A percentile compares a stretch with the other conserved stretches of the same genome.
Conservation (phyloP, 2,113 vertebrate genomes). For the Triplophysa rosa region DNA sequence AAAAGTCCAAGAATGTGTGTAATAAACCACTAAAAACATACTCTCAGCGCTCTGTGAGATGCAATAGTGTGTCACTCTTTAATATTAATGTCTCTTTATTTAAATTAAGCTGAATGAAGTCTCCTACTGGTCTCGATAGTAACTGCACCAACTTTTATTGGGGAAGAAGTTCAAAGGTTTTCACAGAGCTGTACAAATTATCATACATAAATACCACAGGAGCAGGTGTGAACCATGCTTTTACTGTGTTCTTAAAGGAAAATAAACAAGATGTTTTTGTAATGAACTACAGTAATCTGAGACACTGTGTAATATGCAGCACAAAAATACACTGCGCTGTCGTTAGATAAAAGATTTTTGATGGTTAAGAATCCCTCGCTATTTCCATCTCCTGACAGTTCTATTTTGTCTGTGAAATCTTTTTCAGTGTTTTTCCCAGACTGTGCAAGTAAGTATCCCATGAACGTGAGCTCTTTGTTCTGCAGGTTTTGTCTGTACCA, state of each 20-base stretch:
- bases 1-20: too few relatives aligned
- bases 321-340: slow-evolving; percentile 46
- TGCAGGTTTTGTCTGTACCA: slow-evolving; percentile 34
- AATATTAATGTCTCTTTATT: too few relatives aligned
- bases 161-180: too few relatives aligned
- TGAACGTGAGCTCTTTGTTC: not conserved
- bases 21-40: too few relatives aligned
- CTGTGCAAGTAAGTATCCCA: not conserved
- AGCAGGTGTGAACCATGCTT: slow-evolving; percentile 32
- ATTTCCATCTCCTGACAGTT: slow-evolving; percentile 18
- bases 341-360: not conserved
- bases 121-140: too few relatives aligned
- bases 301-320: slow-evolving; percentile 46
- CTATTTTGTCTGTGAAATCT: not conserved
- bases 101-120: not conserved
- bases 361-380: slow-evolving; percentile 24
- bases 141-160: too few relatives aligned
- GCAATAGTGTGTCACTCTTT: not conserved
- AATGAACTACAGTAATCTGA: not conserved
- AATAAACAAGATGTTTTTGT: slow-evolving; percentile 35
- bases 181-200: too few relatives aligned
- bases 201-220: slow-evolving; percentile 1
- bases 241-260: too few relatives aligned
- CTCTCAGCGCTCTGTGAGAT: not conserved
- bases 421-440: not conserved